phyloP scores from a whole-genome alignment of 2,797 vertebrate genomes.

The Catamblyrhynchus diadema region DNA sequence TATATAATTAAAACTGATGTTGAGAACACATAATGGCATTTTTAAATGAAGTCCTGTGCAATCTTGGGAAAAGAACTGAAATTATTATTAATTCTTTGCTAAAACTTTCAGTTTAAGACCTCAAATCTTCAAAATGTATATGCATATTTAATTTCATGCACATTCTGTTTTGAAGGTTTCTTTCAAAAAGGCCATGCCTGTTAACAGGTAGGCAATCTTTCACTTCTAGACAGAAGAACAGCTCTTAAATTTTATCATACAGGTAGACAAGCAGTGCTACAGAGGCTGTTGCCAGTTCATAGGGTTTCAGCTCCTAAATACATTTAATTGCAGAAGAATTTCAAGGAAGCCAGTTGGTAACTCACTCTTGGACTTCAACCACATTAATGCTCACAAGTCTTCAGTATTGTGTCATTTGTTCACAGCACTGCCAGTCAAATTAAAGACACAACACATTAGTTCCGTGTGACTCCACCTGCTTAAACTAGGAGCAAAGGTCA shows the following conservation, averaged over 20 bases:
- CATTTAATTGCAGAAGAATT: not conserved
- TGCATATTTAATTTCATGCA: not conserved
- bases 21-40: not conserved
- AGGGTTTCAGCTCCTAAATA: not conserved
- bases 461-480: not conserved
- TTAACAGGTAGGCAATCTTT: not conserved
- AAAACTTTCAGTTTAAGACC: not conserved
- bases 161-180: not conserved
- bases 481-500: not conserved
- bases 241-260: not conserved
- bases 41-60: rapidly evolving
- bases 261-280: not conserved
- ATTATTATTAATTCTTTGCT: not conserved
- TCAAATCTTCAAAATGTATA: not conserved
- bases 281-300: not conserved
- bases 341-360: not conserved
- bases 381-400: not conserved
- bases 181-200: rapidly evolving
- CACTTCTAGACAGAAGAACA: not conserved
- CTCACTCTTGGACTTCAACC: not conserved
- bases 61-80: not conserved
- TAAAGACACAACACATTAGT: not conserved
- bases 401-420: not conserved
- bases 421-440: not conserved
- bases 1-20: not conserved